These are phyloP conservation scores for Bujurquina vittata DNA, from an alignment of 2,113 vertebrate genomes.

Conservation along the genomic window DNA sequence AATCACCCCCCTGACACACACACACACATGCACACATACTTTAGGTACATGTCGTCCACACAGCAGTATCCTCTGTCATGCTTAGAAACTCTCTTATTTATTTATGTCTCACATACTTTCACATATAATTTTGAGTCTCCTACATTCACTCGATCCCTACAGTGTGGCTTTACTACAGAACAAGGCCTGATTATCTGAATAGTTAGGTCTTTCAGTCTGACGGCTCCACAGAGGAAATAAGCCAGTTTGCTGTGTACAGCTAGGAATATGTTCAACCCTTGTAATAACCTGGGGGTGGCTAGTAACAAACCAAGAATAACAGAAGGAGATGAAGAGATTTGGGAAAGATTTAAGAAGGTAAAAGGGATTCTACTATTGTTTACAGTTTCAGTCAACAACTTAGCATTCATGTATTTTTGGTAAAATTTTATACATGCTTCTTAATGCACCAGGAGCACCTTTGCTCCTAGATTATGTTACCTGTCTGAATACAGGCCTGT, in stretches of 20 bases:
- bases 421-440: background rate
- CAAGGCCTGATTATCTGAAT: conserved; percentile 49
- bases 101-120: background rate
- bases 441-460: background rate
- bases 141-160: background rate
- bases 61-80: background rate
- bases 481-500: background rate
- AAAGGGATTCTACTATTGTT: background rate
- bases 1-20: background rate
- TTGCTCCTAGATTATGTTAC: background rate
- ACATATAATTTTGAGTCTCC: background rate
- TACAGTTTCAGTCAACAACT: background rate
- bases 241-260: background rate
- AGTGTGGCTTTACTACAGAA: conserved; percentile 25
- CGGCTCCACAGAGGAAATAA: conserved; percentile 20
- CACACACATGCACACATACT: background rate
- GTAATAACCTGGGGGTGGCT: background rate
- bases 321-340: background rate
- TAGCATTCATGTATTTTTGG: background rate
- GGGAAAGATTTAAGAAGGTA: conserved; percentile 5
- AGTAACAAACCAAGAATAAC: background rate
- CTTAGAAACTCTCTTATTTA: background rate
- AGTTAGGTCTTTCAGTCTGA: conserved; percentile 10
- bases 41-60: background rate
- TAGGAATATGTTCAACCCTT: background rate